Percentiles rank a stretch among this genome's conserved stretches.
phyloP scores from a whole-genome alignment of 2,888 invertebrate species.

The Pycnomerus fuliginosus region DNA sequence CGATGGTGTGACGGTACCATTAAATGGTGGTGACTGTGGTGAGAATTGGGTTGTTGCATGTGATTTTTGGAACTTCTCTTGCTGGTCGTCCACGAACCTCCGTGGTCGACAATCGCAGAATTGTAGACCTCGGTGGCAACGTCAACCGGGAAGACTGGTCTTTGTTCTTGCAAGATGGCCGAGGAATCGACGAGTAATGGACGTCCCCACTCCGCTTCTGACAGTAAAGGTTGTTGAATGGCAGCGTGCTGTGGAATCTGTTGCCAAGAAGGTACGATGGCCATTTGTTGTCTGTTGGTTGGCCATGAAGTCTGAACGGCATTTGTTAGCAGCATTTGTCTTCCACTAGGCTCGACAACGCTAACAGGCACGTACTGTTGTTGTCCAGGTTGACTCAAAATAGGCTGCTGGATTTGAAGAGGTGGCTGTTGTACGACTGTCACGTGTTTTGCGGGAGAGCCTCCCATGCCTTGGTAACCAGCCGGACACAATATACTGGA shows the following conservation, averaged over 20 bases:
- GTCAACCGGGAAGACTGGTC: constrained; percentile 63
- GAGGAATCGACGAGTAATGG: constrained; percentile 77
- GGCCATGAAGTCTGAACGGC: constrained; percentile 73
- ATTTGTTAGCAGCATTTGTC: constrained; percentile 75
- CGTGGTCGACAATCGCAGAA: constrained; percentile 57
- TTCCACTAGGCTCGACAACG: constrained; percentile 83
- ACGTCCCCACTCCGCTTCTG: constrained; percentile 69
- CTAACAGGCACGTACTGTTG: constrained; percentile 94
- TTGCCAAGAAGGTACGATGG: constrained; percentile 82
- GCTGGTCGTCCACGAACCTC: constrained; percentile 47
- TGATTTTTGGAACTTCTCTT: constrained; percentile 60
- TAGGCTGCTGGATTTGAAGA: constrained; percentile 76
- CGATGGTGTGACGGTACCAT: constrained; percentile 51
- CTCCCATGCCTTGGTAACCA: constrained; percentile 74
- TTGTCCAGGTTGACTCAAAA: constrained; percentile 78
- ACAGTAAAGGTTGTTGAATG: constrained; percentile 62
- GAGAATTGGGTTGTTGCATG: constrained; percentile 59
- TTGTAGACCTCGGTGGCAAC: constrained; percentile 60
- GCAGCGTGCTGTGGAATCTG: constrained; percentile 66
- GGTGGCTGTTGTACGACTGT: constrained; percentile 67
- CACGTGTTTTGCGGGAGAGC: constrained; percentile 69
- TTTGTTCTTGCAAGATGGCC: constrained; percentile 68
- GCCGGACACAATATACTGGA: constrained; percentile 93
- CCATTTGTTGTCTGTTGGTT: constrained; percentile 70
- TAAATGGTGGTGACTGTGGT: constrained; percentile 52